Evolutionary conservation across 1,140 invertebrate species (phyloP), one percentile per base, ranked within the genome.

Genomic region (Magallana ariakensis): DNA sequence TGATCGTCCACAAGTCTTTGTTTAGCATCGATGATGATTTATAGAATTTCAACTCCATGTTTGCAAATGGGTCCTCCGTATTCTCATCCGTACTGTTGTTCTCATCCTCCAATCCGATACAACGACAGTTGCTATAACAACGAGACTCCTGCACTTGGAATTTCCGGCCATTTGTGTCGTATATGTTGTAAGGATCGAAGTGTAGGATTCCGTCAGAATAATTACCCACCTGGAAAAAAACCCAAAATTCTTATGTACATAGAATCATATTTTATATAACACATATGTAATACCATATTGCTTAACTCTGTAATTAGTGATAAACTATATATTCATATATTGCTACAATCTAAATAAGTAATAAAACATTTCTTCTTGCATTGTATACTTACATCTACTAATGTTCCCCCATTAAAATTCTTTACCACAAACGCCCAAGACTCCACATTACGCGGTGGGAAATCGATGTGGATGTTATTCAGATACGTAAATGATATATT

Each of bases 1-100:
- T 87, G 1, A 91, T 88, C 16, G 88, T 86, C 92, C 93, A 93
- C 19, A 92, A 80, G 75, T 90, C 87, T 4, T 82, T 86, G n/a
- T 89, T 88, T 58, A 93, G 92, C 83, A 87, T 75, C 13, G 86
- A 92, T 11, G 89, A 85, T 1, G 87, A 85, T 11, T 86, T 80
- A 22, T 58, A 85, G 85, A 85, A 91, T 80, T 58, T 70, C 53
- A 86, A 81, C 16, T 86, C 89, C 11, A 58, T 83, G 13, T 19
- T 15, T n/a, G 19, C 22, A 62, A 56, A 62, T 19, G 55, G 54
- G n/a, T 80, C 13, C 19, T 7, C 26, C 22, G 83, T 46, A 26
- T 53, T 54, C 2, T 88, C 80, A 22, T 58, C 75, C 2, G 90
- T 80, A 15, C 26, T 80, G 54, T 70, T 87, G 19, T 86, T 88